Evolutionary conservation across 2,888 invertebrate species (phyloP).

Genomic region (Slavum lentiscoides): DNA sequence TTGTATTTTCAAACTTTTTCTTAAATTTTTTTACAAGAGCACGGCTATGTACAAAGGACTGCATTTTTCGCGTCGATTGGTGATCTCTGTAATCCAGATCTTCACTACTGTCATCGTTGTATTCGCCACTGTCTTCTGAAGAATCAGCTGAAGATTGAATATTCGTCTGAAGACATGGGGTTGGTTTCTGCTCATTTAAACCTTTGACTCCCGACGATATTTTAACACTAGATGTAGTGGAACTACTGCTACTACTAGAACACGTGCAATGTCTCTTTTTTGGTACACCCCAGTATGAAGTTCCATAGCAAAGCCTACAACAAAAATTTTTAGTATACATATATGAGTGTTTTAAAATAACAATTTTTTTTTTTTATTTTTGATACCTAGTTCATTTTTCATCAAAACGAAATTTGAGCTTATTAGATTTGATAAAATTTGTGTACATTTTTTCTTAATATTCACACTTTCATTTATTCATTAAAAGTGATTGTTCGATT

Average conservation of each 20-base stretch:
- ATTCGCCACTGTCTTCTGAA: slow-evolving; percentile 15
- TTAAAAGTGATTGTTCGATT: no score
- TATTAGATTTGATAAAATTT: no score
- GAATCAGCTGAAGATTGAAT: neutral
- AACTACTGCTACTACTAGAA: neutral
- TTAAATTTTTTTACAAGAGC: slow-evolving; percentile 12
- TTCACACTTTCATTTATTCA: no score
- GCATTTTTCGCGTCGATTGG: slow-evolving; percentile 6
- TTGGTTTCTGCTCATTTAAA: neutral
- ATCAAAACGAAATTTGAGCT: no score
- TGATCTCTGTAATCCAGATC: slow-evolving; percentile 24
- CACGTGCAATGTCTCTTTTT: neutral
- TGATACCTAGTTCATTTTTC: no score
- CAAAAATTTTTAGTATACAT: neutral
- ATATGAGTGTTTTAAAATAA: neutral
- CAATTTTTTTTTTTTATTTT: no score
- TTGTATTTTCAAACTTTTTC: neutral
- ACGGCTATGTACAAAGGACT: neutral
- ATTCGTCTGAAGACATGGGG: neutral
- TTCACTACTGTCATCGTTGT: slow-evolving; percentile 19
- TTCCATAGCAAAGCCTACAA: slow-evolving; percentile 47
- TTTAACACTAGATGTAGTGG: neutral
- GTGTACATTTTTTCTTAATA: no score
- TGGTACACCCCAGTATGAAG: slow-evolving; percentile 28
- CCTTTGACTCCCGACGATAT: neutral